Percentiles rank a stretch among this genome's conserved stretches.
Evolutionary conservation across 2,797 vertebrate genomes (phyloP).

Genomic region (Hyperoplus immaculatus): DNA sequence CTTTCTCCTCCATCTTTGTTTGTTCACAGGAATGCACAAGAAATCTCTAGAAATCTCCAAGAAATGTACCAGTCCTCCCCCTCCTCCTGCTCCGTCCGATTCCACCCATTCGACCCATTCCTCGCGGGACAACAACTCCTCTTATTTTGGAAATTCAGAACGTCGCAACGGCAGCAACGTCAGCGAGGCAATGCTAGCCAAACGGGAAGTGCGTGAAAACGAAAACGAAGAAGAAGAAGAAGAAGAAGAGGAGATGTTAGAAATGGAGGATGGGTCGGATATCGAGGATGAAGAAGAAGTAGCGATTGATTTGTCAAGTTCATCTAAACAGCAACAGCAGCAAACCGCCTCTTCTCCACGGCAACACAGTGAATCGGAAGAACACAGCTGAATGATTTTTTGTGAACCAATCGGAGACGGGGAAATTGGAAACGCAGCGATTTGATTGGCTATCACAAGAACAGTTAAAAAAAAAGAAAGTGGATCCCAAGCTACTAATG

Average conservation of each 20-base stretch:
- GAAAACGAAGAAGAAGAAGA: slow-evolving; percentile 15
- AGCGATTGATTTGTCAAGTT: slow-evolving; percentile 94
- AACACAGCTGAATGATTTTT: slow-evolving; percentile 77
- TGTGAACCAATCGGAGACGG: background rate
- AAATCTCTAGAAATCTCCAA: slow-evolving; percentile 90
- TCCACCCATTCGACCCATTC: slow-evolving; percentile 66
- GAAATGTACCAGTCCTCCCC: slow-evolving; percentile 84
- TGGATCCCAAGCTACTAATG: too few relatives aligned
- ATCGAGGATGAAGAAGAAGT: slow-evolving; percentile 74
- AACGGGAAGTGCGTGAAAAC: too few relatives aligned
- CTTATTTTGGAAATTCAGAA: too few relatives aligned
- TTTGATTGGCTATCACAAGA: slow-evolving; percentile 36
- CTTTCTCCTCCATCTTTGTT: slow-evolving; percentile 13
- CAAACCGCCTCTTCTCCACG: slow-evolving; percentile 58
- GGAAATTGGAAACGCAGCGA: background rate
- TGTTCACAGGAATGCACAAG: slow-evolving; percentile 93
- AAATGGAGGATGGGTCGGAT: slow-evolving; percentile 50
- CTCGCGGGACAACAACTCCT: background rate
- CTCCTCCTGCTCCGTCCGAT: slow-evolving; percentile 79
- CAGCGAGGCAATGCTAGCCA: too few relatives aligned
- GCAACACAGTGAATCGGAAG: slow-evolving; percentile 77
- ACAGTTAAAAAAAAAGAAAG: background rate
- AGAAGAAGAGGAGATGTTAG: slow-evolving; percentile 44
- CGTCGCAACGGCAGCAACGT: too few relatives aligned
- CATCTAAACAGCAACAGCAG: slow-evolving; percentile 84